A percentile compares a stretch with the other conserved stretches of the same genome.
These are phyloP conservation scores for Macrobrachium nipponense DNA, from an alignment of 1,140 invertebrate genomes.

Conservation along the genomic window DNA sequence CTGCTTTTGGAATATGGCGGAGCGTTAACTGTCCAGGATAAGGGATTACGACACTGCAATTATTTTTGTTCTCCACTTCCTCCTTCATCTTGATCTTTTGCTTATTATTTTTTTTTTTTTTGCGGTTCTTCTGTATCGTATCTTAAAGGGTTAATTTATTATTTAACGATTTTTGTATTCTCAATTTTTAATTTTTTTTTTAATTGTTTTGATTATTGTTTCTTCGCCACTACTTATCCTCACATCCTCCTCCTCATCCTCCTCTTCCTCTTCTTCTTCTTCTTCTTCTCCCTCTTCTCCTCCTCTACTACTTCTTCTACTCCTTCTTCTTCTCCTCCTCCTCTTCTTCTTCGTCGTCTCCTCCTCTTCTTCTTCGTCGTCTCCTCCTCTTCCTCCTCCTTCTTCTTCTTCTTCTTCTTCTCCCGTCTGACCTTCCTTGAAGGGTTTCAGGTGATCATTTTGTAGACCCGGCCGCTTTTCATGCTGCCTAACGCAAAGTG, in stretches of 20 bases:
- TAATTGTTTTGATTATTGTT: not conserved
- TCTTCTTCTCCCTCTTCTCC: not conserved
- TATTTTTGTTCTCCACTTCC: not conserved
- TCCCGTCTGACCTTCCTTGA: not conserved
- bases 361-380: not conserved
- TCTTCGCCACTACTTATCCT: no score
- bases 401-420: not conserved
- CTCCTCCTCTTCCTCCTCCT: not conserved
- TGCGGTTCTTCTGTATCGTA: not conserved
- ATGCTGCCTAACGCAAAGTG: slow-evolving; percentile 35
- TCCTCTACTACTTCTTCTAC: not conserved
- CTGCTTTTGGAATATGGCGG: no score
- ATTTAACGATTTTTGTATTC: not conserved
- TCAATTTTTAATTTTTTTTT: not conserved
- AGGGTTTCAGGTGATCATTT: no score
- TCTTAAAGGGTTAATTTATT: not conserved
- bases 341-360: not conserved
- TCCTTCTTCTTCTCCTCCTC: not conserved
- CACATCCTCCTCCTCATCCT: not conserved
- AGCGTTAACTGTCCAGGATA: no score
- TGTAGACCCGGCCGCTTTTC: not conserved
- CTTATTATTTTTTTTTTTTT: not conserved
- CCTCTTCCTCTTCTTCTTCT: not conserved
- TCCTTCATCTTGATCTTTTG: not conserved
- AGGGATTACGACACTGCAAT: no score